Evolutionary conservation across 2,888 invertebrate genomes (phyloP), one percentile per base, ranked within the genome.

Genomic region (Homarus gammarus): DNA sequence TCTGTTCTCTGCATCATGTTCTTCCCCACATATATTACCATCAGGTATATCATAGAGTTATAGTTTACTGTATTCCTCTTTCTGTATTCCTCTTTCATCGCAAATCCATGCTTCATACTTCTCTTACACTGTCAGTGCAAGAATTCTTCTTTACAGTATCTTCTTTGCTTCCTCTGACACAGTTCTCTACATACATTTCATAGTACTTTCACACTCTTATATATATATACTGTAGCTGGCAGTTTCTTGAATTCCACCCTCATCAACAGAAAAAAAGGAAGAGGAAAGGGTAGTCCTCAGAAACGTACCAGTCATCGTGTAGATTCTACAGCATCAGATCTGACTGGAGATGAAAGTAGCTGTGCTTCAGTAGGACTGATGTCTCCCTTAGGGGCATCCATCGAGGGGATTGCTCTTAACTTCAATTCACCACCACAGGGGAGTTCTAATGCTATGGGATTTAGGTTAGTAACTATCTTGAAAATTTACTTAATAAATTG

Each of bases 241-340:
- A n/a, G 31, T 44, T 51, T 78, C 18, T 70, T 33, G 12, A 18
- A 15, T 70, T 18, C 33, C n/a, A n/a, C n/a, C n/a, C n/a, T n/a
- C n/a, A 40, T 64, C n/a, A 56, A 51, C 61, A 89, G 89, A 51
- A 89, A 89, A 83, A 89, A 89, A 31, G 89, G 84, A 36, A 49
- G 89, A 84, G 89, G 89, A 22, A 89, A 89, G 49, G 89, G 89
- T n/a, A 89, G 89, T 18, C 89, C 89, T 15, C 84, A 84, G 49
- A 89, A 89, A 51, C 77, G 84, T 12, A 87, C 56, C n/a, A 83
- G 36, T 40, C 85, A 85, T 68, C 82, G 88, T 15, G 40, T 79
- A 18, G 84, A 84, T 49, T 79, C 89, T 6, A 78, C 89, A 36
- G 89, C 84, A 33, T 89, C 89, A 31, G 89, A 89, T 40, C 70